Base-by-base conservation (phyloP, 2,888 invertebrate genomes). In the Tortrix viridana region DNA sequence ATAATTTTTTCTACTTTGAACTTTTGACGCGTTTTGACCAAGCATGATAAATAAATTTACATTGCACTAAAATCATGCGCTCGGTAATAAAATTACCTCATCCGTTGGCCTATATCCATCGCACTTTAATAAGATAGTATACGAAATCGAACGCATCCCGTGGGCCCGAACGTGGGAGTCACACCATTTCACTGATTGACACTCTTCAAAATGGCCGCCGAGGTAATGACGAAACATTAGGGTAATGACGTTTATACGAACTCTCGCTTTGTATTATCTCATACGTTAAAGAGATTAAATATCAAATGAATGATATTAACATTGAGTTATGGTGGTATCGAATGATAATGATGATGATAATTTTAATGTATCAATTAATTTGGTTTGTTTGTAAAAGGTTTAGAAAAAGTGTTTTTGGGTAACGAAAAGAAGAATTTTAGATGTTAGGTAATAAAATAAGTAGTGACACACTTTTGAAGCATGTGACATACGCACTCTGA, bases 121-220 rank as follows among this genome's bases (percentile, higher is more conserved):
- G 7, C 48, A 23, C 44, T 52, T 62, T 62, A 62, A 50, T 56
- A 46, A 38, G 56, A 56, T 38, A 26, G 50, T 62, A 62, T 56
- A 62, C 50, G 56, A 37, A 49, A 55, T 56, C 23, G 32, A 43
- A 49, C 44, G 44, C 50, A 32, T 37, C 43, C 43, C 44, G 22
- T 55, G 60, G 43, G 48, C 48, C 18, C 20, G 43, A 26, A 62
- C 62, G 62, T 62, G 62, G 62, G 50, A 62, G 44, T 46, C 44
- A 22, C 62, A 62, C 56, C 50, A 46, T 62, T 62, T 52, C 62
- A 62, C 50, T 62, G 56, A 62, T 62, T 62, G 56, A 62, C 62
- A 57, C 62, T 46, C 52, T 62, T 41, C 46, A 57, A 56, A 56
- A 62, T 57, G 62, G 62, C 50, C 56, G 56, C 37, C 19, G 7